phyloP scores from a whole-genome alignment of 2,888 invertebrate genomes.

The Coelinius sp. region DNA sequence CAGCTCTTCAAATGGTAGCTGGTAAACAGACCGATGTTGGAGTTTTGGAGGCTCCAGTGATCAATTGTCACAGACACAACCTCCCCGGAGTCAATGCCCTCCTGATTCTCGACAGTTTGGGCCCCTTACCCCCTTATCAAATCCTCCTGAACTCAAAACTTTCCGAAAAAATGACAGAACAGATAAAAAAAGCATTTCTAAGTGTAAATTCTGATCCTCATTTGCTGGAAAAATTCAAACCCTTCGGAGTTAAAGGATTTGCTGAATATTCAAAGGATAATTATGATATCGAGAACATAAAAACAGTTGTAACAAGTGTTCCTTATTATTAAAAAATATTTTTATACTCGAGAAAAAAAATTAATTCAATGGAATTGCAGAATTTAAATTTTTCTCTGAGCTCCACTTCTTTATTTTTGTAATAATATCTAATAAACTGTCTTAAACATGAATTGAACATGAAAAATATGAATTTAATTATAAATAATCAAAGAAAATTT shows the following conservation, averaged over 20 bases:
- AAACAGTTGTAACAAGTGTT: slow-evolving; percentile 54
- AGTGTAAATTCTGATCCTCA: slow-evolving; percentile 47
- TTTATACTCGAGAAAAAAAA: not conserved
- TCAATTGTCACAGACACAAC: slow-evolving; percentile 53
- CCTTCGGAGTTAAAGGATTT: slow-evolving; percentile 57
- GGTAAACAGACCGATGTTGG: slow-evolving; percentile 61
- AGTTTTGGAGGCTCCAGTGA: slow-evolving; percentile 60
- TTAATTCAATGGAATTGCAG: not conserved
- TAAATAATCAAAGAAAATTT: slow-evolving; percentile 2
- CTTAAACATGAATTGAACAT: not conserved
- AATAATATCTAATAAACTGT: not conserved
- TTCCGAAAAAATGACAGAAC: slow-evolving; percentile 70
- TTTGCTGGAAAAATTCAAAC: slow-evolving; percentile 56
- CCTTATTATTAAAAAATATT: slow-evolving; percentile 54
- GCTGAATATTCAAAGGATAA: slow-evolving; percentile 52
- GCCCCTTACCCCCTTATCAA: slow-evolving; percentile 79
- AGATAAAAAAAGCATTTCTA: slow-evolving; percentile 55
- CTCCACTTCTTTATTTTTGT: not conserved
- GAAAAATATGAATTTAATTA: not conserved
- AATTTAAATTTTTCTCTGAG: not conserved
- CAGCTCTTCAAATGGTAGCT: slow-evolving; percentile 62
- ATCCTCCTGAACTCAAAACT: slow-evolving; percentile 76
- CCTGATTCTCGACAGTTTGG: slow-evolving; percentile 74
- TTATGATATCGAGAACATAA: slow-evolving; percentile 51
- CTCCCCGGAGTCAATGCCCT: slow-evolving; percentile 56